Base-by-base conservation (phyloP, 2,888 invertebrate species). In the Lasioglossum oenotherae region DNA sequence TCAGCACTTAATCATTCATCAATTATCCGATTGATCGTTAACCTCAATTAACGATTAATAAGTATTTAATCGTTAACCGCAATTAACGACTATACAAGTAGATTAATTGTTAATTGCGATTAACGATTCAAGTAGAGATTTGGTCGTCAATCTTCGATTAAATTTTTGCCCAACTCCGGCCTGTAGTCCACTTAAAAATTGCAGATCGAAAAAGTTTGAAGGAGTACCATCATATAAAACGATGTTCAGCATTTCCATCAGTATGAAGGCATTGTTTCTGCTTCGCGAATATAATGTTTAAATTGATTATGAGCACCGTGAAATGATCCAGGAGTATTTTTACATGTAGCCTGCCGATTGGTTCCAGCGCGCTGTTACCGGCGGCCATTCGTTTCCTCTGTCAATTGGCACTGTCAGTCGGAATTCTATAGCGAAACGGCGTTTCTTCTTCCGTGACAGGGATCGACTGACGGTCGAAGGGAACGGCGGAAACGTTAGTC, bases 401-500 rank as follows among this genome's bases (percentile, higher is more conserved):
- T 90, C 93, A 92, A 93, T 93, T 92, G 93, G 87, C 88, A 88
- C 89, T 89, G 92, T 92, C 92, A 91, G 87, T 90, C 82, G 88
- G 82, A 82, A 87, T 86, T 87, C 83, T 84, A 84, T 81, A 78
- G 82, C 85, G 87, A 85, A 53, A 31, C 60, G 60, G 60, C 89
- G 82, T 89, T 90, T 83, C 86, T 86, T 84, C 86, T 91, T 86
- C 86, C 89, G 88, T 82, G 88, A 89, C 84, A 84, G 82, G 49
- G 67, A 80, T 84, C 80, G 57, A 53, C 64, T 73, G 76, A 31
- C 71, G 74, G 57, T 19, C 38, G 53, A 72, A 69, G 23, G 84
- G 64, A 73, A 60, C 72, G 72, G 71, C 81, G 84, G 77, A 73
- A 78, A 76, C 78, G 74, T 57, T 67, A 67, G 72, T 72, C 78